phyloP scores from a whole-genome alignment of 2,888 invertebrate genomes.

The Pyrrhia umbra region DNA sequence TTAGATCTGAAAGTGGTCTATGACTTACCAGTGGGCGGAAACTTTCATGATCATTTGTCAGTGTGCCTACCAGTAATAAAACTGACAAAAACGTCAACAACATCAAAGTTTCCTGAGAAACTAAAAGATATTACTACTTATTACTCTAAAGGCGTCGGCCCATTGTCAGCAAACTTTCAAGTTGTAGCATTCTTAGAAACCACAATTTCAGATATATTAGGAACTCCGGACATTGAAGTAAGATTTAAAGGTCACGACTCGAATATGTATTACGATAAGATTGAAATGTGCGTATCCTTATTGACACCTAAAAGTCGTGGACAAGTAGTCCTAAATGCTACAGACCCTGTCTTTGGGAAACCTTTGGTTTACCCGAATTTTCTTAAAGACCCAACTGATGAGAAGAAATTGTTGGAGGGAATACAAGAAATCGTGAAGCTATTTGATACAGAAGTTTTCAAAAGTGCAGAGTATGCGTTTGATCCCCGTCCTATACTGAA shows the following conservation, averaged over 20 bases:
- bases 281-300: slow-evolving; percentile 84
- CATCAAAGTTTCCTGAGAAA: slow-evolving; percentile 80
- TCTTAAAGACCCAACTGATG: slow-evolving; percentile 79
- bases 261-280: slow-evolving; percentile 86
- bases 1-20: slow-evolving; percentile 76
- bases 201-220: slow-evolving; percentile 79
- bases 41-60: slow-evolving; percentile 86
- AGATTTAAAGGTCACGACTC: slow-evolving; percentile 86
- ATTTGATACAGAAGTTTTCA: slow-evolving; percentile 86
- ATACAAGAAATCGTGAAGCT: slow-evolving; percentile 82
- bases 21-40: slow-evolving; percentile 84
- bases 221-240: slow-evolving; percentile 84
- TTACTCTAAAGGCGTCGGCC: slow-evolving; percentile 82
- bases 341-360: slow-evolving; percentile 80
- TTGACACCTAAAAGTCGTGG: slow-evolving; percentile 86
- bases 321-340: slow-evolving; percentile 81
- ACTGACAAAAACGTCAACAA: slow-evolving; percentile 79
- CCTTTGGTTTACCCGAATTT: slow-evolving; percentile 86
- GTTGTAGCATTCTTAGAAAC: slow-evolving; percentile 84
- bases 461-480: slow-evolving; percentile 80
- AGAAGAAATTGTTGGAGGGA: slow-evolving; percentile 82
- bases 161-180: slow-evolving; percentile 86
- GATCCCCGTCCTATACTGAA: slow-evolving; percentile 82
- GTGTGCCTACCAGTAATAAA: slow-evolving; percentile 85
- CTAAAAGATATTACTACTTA: slow-evolving; percentile 84